Conservation (phyloP, 1,140 invertebrate genomes). For the Rhagoletis zephyria region DNA sequence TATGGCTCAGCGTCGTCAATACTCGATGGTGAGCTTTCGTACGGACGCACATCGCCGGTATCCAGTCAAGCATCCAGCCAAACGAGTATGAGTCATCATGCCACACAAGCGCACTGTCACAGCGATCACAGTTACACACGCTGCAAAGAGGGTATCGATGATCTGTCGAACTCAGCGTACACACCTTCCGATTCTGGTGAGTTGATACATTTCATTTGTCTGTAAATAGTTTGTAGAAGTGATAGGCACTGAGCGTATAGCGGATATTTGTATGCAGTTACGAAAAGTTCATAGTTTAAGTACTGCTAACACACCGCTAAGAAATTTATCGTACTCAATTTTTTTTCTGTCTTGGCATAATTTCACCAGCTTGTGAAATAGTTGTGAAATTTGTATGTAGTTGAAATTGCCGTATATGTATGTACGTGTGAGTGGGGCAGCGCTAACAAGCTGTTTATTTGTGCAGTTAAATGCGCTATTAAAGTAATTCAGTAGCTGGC, state of each 20-base stretch:
- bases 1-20: conserved; percentile 57
- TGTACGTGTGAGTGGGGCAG: not conserved
- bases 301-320: too few species aligned
- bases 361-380: conserved; percentile 33
- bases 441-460: too few species aligned
- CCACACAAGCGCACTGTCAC: conserved; percentile 64
- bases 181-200: conserved; percentile 90
- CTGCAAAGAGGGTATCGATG: conserved; percentile 75
- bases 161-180: conserved; percentile 78
- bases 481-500: not conserved
- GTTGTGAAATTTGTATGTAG: not conserved
- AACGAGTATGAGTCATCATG: conserved; percentile 51
- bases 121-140: conserved; percentile 83
- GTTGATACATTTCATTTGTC: conserved; percentile 67
- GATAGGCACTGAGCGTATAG: too few species aligned
- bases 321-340: not conserved
- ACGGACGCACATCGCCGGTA: conserved; percentile 56
- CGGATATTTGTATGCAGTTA: too few species aligned
- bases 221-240: too few species aligned
- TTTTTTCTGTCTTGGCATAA: not conserved
- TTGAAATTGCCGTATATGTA: not conserved
- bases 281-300: too few species aligned
- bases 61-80: conserved; percentile 54
- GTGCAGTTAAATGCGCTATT: not conserved
- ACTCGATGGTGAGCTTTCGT: conserved; percentile 53